phyloP scores from a whole-genome alignment of 2,113 vertebrate genomes.

The Pteruthius melanotis region DNA sequence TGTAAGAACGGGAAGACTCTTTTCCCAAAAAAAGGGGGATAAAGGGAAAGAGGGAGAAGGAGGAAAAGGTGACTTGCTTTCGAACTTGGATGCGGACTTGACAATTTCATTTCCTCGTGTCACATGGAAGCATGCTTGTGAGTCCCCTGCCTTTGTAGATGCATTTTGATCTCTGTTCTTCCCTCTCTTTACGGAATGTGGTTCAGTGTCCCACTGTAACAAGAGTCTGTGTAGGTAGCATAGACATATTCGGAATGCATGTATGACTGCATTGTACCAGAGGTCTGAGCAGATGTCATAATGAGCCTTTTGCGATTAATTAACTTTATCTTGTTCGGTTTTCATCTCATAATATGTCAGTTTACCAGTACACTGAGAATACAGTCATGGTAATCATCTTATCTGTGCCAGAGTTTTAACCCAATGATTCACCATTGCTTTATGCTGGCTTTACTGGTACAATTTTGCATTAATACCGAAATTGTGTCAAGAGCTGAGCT shows the following conservation, averaged over 20 bases:
- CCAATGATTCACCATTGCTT: background rate
- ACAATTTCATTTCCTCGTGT: background rate
- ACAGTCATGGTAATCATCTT: background rate
- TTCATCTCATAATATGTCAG: background rate
- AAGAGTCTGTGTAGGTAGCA: background rate
- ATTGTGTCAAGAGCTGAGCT: background rate
- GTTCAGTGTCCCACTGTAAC: background rate
- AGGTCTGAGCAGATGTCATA: background rate
- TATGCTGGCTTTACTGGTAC: background rate
- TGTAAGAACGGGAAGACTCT: background rate
- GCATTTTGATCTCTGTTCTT: background rate
- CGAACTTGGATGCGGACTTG: background rate
- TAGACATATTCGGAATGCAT: background rate
- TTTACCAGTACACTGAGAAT: background rate
- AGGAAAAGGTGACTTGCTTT: background rate
- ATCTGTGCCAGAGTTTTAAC: background rate
- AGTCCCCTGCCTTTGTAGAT: background rate
- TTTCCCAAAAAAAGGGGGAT: background rate
- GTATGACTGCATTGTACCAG: background rate
- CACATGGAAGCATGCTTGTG: background rate
- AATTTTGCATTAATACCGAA: background rate
- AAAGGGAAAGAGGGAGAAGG: background rate
- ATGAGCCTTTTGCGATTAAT: background rate
- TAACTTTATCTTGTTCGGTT: background rate
- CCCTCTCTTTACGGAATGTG: accelerated